A percentile compares a stretch with the other conserved stretches of the same genome.
Evolutionary conservation across 1,140 invertebrate genomes (phyloP).

Genomic region (Orius laevigatus): DNA sequence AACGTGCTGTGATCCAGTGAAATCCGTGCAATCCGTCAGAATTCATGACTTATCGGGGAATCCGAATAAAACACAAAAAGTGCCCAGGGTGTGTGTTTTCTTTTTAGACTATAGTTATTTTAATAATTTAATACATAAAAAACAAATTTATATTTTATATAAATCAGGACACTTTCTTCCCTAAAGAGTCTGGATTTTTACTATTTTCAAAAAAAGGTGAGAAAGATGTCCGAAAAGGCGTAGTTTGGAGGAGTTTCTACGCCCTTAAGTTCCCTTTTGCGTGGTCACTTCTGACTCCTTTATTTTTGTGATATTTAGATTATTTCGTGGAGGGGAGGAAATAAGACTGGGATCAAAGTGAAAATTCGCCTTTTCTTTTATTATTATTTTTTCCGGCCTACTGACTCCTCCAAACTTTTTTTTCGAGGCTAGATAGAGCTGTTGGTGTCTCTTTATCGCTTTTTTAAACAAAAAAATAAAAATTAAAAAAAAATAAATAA

Average conservation of each 20-base stretch:
- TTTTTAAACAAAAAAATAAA: too few species aligned
- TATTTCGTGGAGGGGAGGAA: slow-evolving; percentile 8
- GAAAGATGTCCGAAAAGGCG: too few species aligned
- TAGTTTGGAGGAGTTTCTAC: too few species aligned
- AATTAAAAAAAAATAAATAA: too few species aligned
- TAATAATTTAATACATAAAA: slow-evolving; percentile 12
- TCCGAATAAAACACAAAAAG: slow-evolving; percentile 5
- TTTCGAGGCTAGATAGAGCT: slow-evolving; percentile 2
- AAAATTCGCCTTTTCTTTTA: too few species aligned
- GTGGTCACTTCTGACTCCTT: too few species aligned
- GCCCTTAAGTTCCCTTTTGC: too few species aligned
- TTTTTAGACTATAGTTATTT: slow-evolving; percentile 14
- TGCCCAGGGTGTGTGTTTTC: slow-evolving; percentile 11
- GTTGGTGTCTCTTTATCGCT: slow-evolving; percentile 9
- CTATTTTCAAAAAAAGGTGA: slow-evolving; percentile 2
- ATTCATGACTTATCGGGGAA: slow-evolving; percentile 3
- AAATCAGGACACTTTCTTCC: slow-evolving; percentile 14
- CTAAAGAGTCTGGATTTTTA: slow-evolving; percentile 7
- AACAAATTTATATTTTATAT: slow-evolving; percentile 12
- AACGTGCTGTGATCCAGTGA: slow-evolving; percentile 1
- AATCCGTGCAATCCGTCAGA: neutral
- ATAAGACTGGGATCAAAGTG: slow-evolving; percentile 5
- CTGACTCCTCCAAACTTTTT: too few species aligned
- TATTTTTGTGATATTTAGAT: slow-evolving; percentile 2
- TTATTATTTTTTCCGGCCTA: too few species aligned